These are phyloP conservation scores for Drosophila parthenogenetica DNA, from an alignment of 2,888 invertebrate species.

Conservation along the genomic window DNA sequence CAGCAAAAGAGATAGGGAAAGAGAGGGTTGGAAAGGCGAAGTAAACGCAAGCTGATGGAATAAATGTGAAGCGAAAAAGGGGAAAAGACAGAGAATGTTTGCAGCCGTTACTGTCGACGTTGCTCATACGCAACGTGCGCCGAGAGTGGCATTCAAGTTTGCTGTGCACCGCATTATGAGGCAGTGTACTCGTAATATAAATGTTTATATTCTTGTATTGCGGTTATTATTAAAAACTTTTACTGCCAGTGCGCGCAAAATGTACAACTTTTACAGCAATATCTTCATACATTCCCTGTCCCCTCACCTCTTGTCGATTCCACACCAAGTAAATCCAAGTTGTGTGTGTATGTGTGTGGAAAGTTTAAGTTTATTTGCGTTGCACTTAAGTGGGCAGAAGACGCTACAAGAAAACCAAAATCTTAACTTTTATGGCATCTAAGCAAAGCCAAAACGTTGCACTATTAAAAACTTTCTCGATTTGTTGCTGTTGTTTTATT, in stretches of 20 bases:
- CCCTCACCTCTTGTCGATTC: not conserved
- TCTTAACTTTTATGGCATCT: constrained; percentile 58
- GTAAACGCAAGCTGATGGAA: not conserved
- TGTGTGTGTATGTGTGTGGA: constrained; percentile 27
- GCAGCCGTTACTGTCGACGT: constrained; percentile 34
- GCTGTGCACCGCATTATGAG: constrained; percentile 68
- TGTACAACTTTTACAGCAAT: constrained; percentile 71
- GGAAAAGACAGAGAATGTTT: constrained; percentile 2
- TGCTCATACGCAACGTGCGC: constrained; percentile 70
- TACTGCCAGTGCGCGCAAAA: constrained; percentile 69
- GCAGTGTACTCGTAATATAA: constrained; percentile 73
- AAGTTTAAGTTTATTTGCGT: constrained; percentile 69
- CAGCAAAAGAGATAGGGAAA: constrained; percentile 3
- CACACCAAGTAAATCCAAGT: constrained; percentile 1
- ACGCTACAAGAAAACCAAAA: constrained; percentile 34
- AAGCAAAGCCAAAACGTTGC: constrained; percentile 67
- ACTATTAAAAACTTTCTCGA: constrained; percentile 74
- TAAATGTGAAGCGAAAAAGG: not conserved
- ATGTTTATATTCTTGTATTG: constrained; percentile 81
- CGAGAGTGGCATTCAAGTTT: constrained; percentile 36
- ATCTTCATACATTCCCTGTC: constrained; percentile 40
- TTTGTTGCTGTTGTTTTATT: constrained; percentile 26
- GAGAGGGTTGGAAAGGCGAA: not conserved
- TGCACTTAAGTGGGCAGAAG: constrained; percentile 66
- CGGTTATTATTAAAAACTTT: constrained; percentile 81